A percentile compares a stretch with the other conserved stretches of the same genome.
Conservation (phyloP, 2,797 vertebrate genomes). For the Eulemur coronatus region DNA sequence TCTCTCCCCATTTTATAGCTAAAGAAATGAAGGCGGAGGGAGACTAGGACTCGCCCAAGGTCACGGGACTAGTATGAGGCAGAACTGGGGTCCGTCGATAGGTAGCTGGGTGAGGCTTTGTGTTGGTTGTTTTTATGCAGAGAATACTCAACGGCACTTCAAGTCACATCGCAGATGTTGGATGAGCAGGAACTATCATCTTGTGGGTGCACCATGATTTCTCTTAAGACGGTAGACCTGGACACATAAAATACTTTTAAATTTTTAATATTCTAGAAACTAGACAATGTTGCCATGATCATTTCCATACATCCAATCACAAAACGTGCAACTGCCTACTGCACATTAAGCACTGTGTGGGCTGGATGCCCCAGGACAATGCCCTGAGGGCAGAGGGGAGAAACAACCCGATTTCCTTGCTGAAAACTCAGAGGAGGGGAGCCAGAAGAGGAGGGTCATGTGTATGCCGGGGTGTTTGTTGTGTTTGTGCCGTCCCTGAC, state of each 20-base stretch:
- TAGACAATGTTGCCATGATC: accelerated
- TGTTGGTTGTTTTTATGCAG: not conserved
- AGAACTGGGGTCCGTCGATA: too few relatives aligned
- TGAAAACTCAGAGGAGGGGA: not conserved
- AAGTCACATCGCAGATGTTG: accelerated
- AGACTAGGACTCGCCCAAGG: not conserved
- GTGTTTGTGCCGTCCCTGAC: too few relatives aligned
- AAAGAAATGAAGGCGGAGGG: not conserved
- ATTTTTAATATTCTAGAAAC: not conserved
- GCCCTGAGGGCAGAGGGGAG: not conserved
- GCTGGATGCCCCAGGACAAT: too few relatives aligned
- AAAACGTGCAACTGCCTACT: accelerated
- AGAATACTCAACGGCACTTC: accelerated
- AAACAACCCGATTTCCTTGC: not conserved
- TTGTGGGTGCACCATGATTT: not conserved
- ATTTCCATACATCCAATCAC: not conserved
- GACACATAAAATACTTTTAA: not conserved
- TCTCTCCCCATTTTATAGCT: not conserved
- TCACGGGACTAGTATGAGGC: not conserved
- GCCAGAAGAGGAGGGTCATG: accelerated
- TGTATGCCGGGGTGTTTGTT: too few relatives aligned
- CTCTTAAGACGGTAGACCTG: not conserved
- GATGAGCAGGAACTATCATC: not conserved
- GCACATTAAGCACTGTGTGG: accelerated
- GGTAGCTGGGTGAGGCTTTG: not conserved